A percentile compares a stretch with the other conserved stretches of the same genome.
phyloP scores from a whole-genome alignment of 2,797 vertebrate species.

The Phoxinus dragarum region DNA sequence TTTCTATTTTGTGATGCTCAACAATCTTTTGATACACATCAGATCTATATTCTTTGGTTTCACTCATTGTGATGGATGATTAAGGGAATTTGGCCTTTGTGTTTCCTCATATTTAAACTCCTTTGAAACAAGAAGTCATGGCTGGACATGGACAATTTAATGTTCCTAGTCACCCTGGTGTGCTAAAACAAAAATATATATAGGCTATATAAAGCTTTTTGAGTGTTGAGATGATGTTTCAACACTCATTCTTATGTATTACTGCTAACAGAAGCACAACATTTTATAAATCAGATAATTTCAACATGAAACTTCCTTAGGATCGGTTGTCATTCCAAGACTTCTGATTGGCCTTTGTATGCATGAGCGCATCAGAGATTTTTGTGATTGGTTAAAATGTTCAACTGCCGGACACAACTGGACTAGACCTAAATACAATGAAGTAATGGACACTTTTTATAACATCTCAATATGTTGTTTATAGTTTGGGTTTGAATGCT shows the following conservation, averaged over 20 bases:
- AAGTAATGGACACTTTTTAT: not conserved
- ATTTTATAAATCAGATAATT: not conserved
- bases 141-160: too few species aligned
- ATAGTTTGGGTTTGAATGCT: constrained; percentile 27
- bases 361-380: not conserved
- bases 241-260: not conserved
- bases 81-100: too few species aligned
- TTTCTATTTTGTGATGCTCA: too few species aligned
- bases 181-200: too few species aligned
- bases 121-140: too few species aligned
- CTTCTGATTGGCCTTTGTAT: constrained; percentile 1
- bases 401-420: not conserved
- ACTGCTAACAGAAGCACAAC: not conserved
- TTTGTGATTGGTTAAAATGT: not conserved
- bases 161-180: too few species aligned
- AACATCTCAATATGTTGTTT: constrained; percentile 6
- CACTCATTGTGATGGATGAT: too few species aligned
- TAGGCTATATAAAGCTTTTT: not conserved
- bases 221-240: not conserved
- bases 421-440: not conserved
- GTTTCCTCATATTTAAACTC: too few species aligned
- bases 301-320: not conserved
- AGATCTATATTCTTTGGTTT: too few species aligned
- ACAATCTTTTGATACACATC: too few species aligned
- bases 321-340: not conserved